Percentiles rank a stretch among this genome's conserved stretches.
Conservation (phyloP, 2,113 vertebrate species). For the Hyaena hyaena region DNA sequence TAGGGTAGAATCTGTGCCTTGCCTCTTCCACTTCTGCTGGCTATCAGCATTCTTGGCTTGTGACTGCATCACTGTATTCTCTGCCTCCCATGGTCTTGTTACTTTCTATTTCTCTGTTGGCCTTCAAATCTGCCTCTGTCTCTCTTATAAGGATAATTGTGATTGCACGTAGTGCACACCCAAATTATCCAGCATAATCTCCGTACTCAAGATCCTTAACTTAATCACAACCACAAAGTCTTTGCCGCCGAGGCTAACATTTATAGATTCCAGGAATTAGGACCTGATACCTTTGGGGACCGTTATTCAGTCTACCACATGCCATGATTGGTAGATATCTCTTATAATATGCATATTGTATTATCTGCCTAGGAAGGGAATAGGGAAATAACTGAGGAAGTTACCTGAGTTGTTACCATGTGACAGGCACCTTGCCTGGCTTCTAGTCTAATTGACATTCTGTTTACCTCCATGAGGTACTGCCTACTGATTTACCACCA, state of each 20-base stretch:
- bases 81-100: not conserved
- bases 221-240: not conserved
- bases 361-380: not conserved
- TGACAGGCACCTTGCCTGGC: not conserved
- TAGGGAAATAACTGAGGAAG: not conserved
- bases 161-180: not conserved
- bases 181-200: not conserved
- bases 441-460: not conserved
- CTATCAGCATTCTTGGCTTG: not conserved
- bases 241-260: not conserved
- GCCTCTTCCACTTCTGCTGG: not conserved
- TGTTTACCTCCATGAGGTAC: not conserved
- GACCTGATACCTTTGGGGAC: not conserved
- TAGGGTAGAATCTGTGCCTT: not conserved
- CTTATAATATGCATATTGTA: not conserved
- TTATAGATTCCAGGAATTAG: conserved; percentile 3
- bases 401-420: not conserved
- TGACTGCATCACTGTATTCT: not conserved
- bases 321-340: not conserved
- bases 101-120: not conserved
- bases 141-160: not conserved
- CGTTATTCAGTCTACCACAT: not conserved
- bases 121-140: not conserved
- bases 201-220: not conserved
- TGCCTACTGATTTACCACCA: not conserved